These are phyloP conservation scores for Limenitis camilla DNA, from an alignment of 2,888 invertebrate species.

Conservation along the genomic window DNA sequence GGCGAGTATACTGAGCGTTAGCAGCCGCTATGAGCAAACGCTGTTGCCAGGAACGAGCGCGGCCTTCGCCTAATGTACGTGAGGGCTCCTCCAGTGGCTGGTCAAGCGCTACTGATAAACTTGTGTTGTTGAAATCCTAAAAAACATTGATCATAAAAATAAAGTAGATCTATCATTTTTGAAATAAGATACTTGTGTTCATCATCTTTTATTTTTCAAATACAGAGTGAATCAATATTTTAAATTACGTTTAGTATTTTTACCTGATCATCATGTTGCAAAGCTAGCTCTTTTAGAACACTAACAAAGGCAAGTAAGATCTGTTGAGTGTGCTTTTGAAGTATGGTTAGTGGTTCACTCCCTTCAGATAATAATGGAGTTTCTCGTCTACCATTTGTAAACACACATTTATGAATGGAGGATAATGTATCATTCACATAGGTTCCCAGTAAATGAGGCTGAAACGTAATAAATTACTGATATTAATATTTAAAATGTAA, in stretches of 20 bases:
- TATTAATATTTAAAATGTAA: neutral
- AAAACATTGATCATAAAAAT: too few relatives aligned
- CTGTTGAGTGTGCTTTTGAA: constrained; percentile 71
- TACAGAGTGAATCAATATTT: neutral
- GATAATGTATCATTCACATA: constrained; percentile 56
- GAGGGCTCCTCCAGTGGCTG: constrained; percentile 48
- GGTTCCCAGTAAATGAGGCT: constrained; percentile 55
- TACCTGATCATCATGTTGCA: constrained; percentile 79
- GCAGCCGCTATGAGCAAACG: constrained; percentile 89
- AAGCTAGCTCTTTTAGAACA: constrained; percentile 83
- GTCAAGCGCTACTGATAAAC: constrained; percentile 60
- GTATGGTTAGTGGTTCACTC: constrained; percentile 38
- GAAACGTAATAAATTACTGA: constrained; percentile 21
- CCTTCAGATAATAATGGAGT: constrained; percentile 55
- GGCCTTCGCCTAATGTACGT: constrained; percentile 37
- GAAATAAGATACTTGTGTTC: too few relatives aligned
- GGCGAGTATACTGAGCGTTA: constrained; percentile 89
- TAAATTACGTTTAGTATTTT: neutral
- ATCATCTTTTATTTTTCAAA: too few relatives aligned
- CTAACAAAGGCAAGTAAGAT: constrained; percentile 77
- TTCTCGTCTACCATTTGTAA: constrained; percentile 53
- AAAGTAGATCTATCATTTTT: too few relatives aligned
- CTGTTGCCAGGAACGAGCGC: constrained; percentile 81
- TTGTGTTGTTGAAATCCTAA: constrained; percentile 62
- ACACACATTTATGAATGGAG: constrained; percentile 61